Evolutionary conservation across 2,113 vertebrate genomes (phyloP), one percentile per base, ranked within the genome.

Genomic region (Datnioides undecimradiatus): DNA sequence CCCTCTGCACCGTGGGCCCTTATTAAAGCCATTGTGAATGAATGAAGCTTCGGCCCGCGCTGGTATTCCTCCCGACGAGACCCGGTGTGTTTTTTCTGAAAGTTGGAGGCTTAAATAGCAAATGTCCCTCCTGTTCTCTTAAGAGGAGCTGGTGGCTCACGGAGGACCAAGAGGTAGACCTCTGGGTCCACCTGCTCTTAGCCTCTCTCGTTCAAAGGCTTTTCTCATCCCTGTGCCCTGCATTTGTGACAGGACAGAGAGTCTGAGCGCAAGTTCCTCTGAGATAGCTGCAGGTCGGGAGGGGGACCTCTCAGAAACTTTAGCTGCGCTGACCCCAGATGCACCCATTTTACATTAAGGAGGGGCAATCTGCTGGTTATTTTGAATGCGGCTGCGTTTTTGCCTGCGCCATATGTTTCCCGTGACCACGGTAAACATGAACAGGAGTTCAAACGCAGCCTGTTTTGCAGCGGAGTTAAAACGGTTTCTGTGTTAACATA

Each of bases 201-300:
- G 41, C 41, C 63, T 59, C 58, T 63, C 19, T 45, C 38, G 14
- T 29, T 76, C 74, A 79, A 79, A 82, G 62, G 64, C 17, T 36
- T 48, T 23, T 51, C 66, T 77, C 29, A 45, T 62, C 59, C 49
- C 52, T 58, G 13, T 58, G 25, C 31, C 31, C 27, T 67, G 46
- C 25, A 2, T 79, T 27, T 75, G 73, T 73, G 67, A 65, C 54
- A 12, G 43, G 49, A 65, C 43, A 52, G 55, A 59, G 27, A 33
- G 27, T 67, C 17, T 38, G 33, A 73, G 74, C 25, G 19, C 16
- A 6, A 6, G 55, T 1, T 68, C 64, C 81, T 77, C 45, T 1
- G 69, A 80, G 77, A 60, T 43, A 16, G 69, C 73, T 55, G 34
- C 5, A 57, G 64, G 70, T 62, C 17, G 8, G 17, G 11, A 1